Percentiles rank a stretch among this genome's conserved stretches.
Conservation (phyloP, 2,888 invertebrate species). For the Eilema caniola region DNA sequence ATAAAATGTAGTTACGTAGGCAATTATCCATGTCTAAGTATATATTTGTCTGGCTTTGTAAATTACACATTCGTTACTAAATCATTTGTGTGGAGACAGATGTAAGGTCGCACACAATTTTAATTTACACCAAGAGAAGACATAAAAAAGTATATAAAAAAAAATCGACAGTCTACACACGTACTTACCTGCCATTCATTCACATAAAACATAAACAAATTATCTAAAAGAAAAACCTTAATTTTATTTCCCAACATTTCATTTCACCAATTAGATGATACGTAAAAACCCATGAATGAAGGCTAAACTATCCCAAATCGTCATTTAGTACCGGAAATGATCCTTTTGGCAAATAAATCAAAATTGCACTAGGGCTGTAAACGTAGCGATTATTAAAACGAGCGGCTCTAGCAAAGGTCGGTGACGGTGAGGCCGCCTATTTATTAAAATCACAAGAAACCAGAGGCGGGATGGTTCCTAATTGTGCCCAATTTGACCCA, state of each 20-base stretch:
- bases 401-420: slow-evolving; percentile 66
- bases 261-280: slow-evolving; percentile 46
- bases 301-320: slow-evolving; percentile 57
- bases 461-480: slow-evolving; percentile 61
- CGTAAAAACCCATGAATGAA: slow-evolving; percentile 61
- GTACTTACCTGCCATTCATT: slow-evolving; percentile 37
- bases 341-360: slow-evolving; percentile 80
- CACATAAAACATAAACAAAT: slow-evolving; percentile 47
- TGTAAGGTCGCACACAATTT: slow-evolving; percentile 25
- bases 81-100: slow-evolving; percentile 26
- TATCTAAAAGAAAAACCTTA: slow-evolving; percentile 33
- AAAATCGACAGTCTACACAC: slow-evolving; percentile 3
- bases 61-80: slow-evolving; percentile 37
- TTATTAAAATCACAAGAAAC: slow-evolving; percentile 68
- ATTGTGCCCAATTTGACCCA: slow-evolving; percentile 63
- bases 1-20: slow-evolving; percentile 57
- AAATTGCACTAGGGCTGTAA: slow-evolving; percentile 75
- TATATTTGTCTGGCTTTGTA: slow-evolving; percentile 31
- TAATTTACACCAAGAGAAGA: slow-evolving; percentile 27
- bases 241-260: slow-evolving; percentile 41
- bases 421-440: slow-evolving; percentile 61
- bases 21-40: slow-evolving; percentile 52
- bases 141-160: slow-evolving; percentile 26
- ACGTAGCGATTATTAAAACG: slow-evolving; percentile 64
- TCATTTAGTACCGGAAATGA: slow-evolving; percentile 82